Evolutionary conservation across 2,888 invertebrate species (phyloP), one percentile per base, ranked within the genome.

Genomic region (Galeruca laticollis): DNA sequence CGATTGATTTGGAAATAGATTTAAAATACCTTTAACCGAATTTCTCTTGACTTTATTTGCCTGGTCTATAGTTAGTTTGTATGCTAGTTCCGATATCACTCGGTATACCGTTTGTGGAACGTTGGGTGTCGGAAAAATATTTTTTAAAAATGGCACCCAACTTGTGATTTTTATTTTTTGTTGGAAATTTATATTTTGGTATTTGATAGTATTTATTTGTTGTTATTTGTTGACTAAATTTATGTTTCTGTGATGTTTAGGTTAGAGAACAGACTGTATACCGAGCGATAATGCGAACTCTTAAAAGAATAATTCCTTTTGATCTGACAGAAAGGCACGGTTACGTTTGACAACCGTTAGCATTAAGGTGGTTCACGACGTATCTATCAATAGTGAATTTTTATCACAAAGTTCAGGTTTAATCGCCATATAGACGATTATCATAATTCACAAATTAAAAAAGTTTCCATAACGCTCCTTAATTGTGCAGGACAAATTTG

Each of bases 321-420:
- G 78, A 78, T 79, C 78, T 79, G 78, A 79, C 26, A 76, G 76
- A 73, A 56, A 78, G 82, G 82, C 82, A 83, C 83, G 83, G 80
- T 83, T 82, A 77, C 77, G 75, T 79, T 81, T 75, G 81, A 78
- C 78, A 80, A 81, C 81, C 82, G 82, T 80, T 77, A 74, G 78
- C 78, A 77, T 73, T 57, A 57, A 35, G 56, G 56, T 57, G 56
- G 56, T 59, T 31, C 21, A 47, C 47, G 15, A 18, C 9, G 15
- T 47, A 18, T 26, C 26, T 6, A 26, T 3, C 3, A 26, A 26
- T 6, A 26, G 37, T 37, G 37, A 13, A 4, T 33, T 33, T 33
- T 33, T 33, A 33, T 33, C 37, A 37, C 37, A 11, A n/a, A n/a
- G n/a, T n/a, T n/a, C n/a, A n/a, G n/a, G 33, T 33, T 33, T 33